Percentiles rank a stretch among this genome's conserved stretches.
Conservation (phyloP, 2,113 vertebrate genomes). For the Alligator sinensis region DNA sequence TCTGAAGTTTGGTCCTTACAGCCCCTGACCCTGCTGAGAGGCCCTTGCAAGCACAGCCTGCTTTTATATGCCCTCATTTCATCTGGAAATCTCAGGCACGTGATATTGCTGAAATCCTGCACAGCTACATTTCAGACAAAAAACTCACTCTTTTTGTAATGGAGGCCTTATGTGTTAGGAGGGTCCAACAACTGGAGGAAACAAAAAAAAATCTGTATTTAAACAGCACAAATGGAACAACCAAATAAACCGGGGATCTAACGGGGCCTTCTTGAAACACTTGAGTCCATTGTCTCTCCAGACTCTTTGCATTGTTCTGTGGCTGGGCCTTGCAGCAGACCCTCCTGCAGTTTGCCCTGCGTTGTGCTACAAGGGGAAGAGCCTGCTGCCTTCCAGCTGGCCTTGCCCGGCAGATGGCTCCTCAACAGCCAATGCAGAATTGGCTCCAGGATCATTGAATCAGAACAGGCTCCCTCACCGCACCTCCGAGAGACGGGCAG, state of each 20-base stretch:
- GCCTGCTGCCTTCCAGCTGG: not conserved
- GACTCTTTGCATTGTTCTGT: not conserved
- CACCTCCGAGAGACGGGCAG: accelerated
- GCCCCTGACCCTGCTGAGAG: not conserved
- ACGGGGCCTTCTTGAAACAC: not conserved
- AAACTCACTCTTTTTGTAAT: not conserved
- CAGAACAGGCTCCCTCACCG: not conserved
- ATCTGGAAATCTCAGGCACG: no score
- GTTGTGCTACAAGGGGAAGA: not conserved
- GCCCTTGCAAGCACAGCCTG: not conserved
- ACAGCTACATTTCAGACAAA: not conserved
- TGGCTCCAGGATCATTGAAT: not conserved
- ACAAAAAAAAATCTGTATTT: not conserved
- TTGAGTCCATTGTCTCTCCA: accelerated
- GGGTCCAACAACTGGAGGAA: not conserved
- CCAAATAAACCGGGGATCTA: accelerated
- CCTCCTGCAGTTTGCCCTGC: not conserved
- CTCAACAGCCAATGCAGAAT: not conserved
- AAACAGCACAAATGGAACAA: not conserved
- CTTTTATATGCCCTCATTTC: not conserved
- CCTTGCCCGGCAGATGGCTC: not conserved
- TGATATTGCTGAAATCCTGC: not conserved
- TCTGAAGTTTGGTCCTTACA: not conserved
- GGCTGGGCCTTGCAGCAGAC: not conserved
- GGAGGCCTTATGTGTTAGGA: not conserved